Percentiles rank a stretch among this genome's conserved stretches.
Conservation (phyloP, 2,797 vertebrate genomes). For the Onychomys arenicola region DNA sequence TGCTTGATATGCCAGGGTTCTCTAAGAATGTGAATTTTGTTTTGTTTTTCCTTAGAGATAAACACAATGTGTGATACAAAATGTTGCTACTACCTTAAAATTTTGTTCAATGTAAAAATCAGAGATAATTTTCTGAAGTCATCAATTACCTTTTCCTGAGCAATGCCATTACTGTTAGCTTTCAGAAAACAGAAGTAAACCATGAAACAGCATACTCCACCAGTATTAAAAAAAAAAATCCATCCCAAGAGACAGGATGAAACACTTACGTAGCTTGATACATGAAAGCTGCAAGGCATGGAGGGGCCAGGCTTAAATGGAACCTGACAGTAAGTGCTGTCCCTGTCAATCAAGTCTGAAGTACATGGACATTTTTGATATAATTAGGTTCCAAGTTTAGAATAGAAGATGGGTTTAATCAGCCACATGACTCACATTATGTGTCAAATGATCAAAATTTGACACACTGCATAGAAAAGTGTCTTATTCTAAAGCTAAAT, state of each 20-base stretch:
- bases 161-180: neutral
- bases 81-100: neutral
- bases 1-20: neutral
- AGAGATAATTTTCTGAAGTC: neutral
- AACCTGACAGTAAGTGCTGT: conserved; percentile 75
- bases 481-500: conserved; percentile 11
- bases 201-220: conserved; percentile 2
- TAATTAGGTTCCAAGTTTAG: conserved; percentile 72
- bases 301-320: conserved; percentile 8
- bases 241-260: conserved; percentile 44
- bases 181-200: conserved; percentile 66
- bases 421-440: conserved; percentile 66
- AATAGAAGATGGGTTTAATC: conserved; percentile 72
- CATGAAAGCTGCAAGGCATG: conserved; percentile 45
- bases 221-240: conserved; percentile 2
- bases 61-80: neutral
- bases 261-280: conserved; percentile 42
- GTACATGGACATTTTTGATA: conserved; percentile 54
- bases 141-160: neutral
- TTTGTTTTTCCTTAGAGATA: neutral
- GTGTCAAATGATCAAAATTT: conserved; percentile 68
- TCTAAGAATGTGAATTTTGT: conserved; percentile 19
- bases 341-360: conserved; percentile 73
- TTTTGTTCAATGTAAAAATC: neutral
- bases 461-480: neutral